Conservation (phyloP, 1,140 invertebrate species). For the Cecropterus lyciades region DNA sequence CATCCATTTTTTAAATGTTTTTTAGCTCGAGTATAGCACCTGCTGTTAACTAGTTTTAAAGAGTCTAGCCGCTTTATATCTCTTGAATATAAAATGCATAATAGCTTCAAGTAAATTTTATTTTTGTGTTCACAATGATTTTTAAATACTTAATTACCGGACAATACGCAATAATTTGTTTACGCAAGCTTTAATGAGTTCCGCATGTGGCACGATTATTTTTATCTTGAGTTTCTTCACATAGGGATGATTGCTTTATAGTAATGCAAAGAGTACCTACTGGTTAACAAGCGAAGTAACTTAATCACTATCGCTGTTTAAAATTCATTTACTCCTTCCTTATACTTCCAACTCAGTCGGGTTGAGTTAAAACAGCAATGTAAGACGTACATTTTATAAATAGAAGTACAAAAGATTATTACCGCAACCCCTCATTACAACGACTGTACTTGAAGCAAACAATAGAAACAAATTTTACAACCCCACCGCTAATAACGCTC, state of each 20-base stretch:
- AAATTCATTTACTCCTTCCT: too few relatives aligned
- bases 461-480: slow-evolving; percentile 54
- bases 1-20: slow-evolving; percentile 28
- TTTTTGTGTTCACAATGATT: too few relatives aligned
- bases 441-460: slow-evolving; percentile 49
- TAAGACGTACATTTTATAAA: background rate
- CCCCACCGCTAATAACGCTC: slow-evolving; percentile 32
- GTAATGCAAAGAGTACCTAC: too few relatives aligned
- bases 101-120: too few relatives aligned
- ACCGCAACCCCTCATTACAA: slow-evolving; percentile 44
- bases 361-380: slow-evolving; percentile 5
- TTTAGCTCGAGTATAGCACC: slow-evolving; percentile 24
- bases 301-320: too few relatives aligned
- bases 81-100: background rate
- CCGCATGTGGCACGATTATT: too few relatives aligned
- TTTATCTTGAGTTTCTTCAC: too few relatives aligned
- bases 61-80: slow-evolving; percentile 6
- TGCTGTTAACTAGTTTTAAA: slow-evolving; percentile 21
- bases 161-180: too few relatives aligned
- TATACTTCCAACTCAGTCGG: background rate
- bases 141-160: too few relatives aligned
- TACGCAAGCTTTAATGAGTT: too few relatives aligned
- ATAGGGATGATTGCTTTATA: too few relatives aligned
- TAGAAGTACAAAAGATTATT: slow-evolving; percentile 5
- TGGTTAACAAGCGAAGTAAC: too few relatives aligned